Evolutionary conservation across 2,113 vertebrate genomes (phyloP).

Genomic region (Salvelinus alpinus): DNA sequence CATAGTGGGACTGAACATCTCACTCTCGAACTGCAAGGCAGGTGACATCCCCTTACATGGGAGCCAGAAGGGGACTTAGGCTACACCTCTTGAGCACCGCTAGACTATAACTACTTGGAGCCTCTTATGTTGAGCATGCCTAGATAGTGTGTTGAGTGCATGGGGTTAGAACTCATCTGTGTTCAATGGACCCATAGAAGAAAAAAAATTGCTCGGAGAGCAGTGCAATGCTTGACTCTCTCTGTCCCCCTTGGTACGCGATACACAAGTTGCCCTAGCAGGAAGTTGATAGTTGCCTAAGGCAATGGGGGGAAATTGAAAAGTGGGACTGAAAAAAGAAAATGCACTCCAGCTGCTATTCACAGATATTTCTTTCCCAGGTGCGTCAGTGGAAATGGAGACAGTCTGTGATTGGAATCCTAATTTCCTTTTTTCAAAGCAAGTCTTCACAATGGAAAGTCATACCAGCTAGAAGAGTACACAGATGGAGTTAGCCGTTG

Average conservation of each 20-base stretch:
- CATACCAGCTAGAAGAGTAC: neutral
- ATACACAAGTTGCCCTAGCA: constrained; percentile 49
- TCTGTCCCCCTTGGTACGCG: constrained; percentile 33
- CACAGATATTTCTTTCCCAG: constrained; percentile 64
- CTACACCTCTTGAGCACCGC: too few species aligned
- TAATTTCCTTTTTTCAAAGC: constrained; percentile 37
- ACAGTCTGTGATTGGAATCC: constrained; percentile 49
- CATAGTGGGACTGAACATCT: too few species aligned
- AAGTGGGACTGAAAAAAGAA: constrained; percentile 36
- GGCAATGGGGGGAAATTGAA: constrained; percentile 28
- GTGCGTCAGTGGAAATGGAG: constrained; percentile 29
- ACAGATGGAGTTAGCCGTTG: constrained; percentile 26
- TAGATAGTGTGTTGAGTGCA: too few species aligned
- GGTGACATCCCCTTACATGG: constrained; percentile 26
- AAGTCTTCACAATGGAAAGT: neutral
- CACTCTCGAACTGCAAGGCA: constrained; percentile 3
- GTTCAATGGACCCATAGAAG: too few species aligned
- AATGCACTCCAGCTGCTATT: constrained; percentile 61
- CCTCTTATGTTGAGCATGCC: too few species aligned
- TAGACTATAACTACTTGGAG: too few species aligned
- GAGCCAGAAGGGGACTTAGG: too few species aligned
- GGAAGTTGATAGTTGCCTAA: constrained; percentile 12
- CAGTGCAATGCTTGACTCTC: constrained; percentile 21
- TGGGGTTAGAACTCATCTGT: neutral
- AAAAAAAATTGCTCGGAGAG: too few species aligned